A percentile compares a stretch with the other conserved stretches of the same genome.
phyloP scores from a whole-genome alignment of 2,888 invertebrate genomes.

The Apamea sordens region DNA sequence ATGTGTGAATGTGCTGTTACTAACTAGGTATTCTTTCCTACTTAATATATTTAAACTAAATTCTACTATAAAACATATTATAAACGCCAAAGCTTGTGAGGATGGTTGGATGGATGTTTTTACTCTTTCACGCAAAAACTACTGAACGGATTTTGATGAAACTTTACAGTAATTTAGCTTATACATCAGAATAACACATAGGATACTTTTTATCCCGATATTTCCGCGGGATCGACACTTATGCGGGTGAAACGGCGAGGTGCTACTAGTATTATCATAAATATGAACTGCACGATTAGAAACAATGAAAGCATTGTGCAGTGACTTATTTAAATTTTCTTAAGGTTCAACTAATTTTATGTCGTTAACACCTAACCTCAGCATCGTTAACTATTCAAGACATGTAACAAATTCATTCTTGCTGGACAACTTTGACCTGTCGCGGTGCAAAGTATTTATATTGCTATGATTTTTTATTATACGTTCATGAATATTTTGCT shows the following conservation, averaged over 20 bases:
- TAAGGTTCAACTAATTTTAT: conserved; percentile 43
- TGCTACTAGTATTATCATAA: conserved; percentile 4
- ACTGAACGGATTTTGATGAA: no score
- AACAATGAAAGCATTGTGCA: conserved; percentile 32
- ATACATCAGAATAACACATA: no score
- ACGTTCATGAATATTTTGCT: conserved; percentile 18
- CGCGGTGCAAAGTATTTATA: conserved; percentile 13
- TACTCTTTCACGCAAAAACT: no score
- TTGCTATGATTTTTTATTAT: conserved; percentile 8
- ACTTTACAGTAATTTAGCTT: no score
- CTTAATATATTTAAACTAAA: no score
- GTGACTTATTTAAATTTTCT: conserved; percentile 23
- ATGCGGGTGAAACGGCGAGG: no score
- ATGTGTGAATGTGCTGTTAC: not conserved
- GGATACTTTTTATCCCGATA: no score
- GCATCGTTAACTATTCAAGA: conserved; percentile 41
- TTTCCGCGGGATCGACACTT: no score
- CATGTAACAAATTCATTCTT: conserved; percentile 42
- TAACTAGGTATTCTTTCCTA: no score
- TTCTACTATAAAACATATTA: no score
- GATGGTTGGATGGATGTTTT: no score
- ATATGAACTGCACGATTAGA: conserved; percentile 10
- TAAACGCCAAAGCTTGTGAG: no score
- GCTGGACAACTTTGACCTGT: conserved; percentile 43
- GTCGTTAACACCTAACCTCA: conserved; percentile 48